A percentile compares a stretch with the other conserved stretches of the same genome.
These are phyloP conservation scores for Labeo catla DNA, from an alignment of 2,113 vertebrate genomes.

Conservation along the genomic window DNA sequence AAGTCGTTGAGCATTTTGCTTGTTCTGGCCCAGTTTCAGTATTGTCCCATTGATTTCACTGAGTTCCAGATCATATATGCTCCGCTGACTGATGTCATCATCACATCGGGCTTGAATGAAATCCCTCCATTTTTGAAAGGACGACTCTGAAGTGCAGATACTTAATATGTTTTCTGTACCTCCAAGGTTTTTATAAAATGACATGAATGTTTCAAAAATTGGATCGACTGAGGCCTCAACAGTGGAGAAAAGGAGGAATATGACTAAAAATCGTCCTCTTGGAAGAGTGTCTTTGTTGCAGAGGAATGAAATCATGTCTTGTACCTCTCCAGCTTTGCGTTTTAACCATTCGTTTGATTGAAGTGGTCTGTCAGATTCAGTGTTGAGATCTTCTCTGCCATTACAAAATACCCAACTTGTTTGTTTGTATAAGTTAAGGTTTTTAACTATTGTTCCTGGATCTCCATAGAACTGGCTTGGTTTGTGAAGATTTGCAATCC, in stretches of 20 bases:
- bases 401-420: conserved; percentile 86
- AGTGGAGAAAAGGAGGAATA: conserved; percentile 75
- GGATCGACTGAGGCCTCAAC: conserved; percentile 73
- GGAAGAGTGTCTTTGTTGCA: conserved; percentile 68
- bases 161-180: conserved; percentile 70
- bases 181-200: conserved; percentile 76
- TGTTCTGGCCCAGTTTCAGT: conserved; percentile 25
- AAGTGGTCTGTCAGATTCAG: not conserved
- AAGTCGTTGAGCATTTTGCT: conserved; percentile 56
- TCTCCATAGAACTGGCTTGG: conserved; percentile 73
- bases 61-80: conserved; percentile 40
- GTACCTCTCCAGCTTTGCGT: conserved; percentile 14
- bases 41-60: conserved; percentile 52
- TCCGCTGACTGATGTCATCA: not conserved
- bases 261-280: conserved; percentile 70
- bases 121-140: conserved; percentile 38
- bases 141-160: conserved; percentile 18
- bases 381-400: conserved; percentile 55
- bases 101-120: conserved; percentile 28
- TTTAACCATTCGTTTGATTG: not conserved
- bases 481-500: conserved; percentile 72
- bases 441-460: conserved; percentile 65
- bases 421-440: conserved; percentile 78
- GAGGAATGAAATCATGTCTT: conserved; percentile 54
- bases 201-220: conserved; percentile 72